These are phyloP conservation scores for Rhinichthys klamathensis DNA, from an alignment of 2,113 vertebrate genomes.

Conservation along the genomic window DNA sequence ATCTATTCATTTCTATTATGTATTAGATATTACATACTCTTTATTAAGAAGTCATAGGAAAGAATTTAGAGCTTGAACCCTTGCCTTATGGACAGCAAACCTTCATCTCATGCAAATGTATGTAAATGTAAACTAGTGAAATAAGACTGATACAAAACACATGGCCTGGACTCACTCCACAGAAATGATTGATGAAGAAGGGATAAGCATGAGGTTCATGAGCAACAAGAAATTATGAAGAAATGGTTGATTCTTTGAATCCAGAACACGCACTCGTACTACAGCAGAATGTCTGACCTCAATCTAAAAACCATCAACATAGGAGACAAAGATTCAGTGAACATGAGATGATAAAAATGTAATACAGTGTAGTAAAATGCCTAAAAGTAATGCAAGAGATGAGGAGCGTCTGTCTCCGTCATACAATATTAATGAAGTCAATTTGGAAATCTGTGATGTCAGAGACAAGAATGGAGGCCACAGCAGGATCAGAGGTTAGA, in stretches of 20 bases:
- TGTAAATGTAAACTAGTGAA: neutral
- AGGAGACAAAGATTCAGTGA: neutral
- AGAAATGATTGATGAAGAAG: constrained; percentile 66
- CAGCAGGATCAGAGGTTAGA: constrained; percentile 66
- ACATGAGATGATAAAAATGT: constrained; percentile 12
- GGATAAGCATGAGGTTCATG: constrained; percentile 70
- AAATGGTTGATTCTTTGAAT: constrained; percentile 63
- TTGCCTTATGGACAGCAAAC: neutral
- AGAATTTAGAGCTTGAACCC: neutral
- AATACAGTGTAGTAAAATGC: neutral
- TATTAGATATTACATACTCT: neutral
- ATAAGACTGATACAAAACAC: neutral
- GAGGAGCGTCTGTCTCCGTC: neutral
- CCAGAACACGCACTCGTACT: constrained; percentile 65
- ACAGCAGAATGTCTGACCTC: constrained; percentile 69
- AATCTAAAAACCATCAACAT: constrained; percentile 57
- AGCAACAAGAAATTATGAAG: constrained; percentile 67
- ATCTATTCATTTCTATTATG: neutral
- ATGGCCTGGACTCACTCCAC: constrained; percentile 53
- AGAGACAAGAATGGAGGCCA: constrained; percentile 63
- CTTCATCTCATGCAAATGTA: neutral
- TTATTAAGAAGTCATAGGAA: neutral
- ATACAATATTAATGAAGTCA: constrained; percentile 73
- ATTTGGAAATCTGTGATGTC: constrained; percentile 73
- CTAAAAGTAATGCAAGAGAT: neutral